phyloP scores from a whole-genome alignment of 2,888 invertebrate genomes.

The Drosophila mayaguana region DNA sequence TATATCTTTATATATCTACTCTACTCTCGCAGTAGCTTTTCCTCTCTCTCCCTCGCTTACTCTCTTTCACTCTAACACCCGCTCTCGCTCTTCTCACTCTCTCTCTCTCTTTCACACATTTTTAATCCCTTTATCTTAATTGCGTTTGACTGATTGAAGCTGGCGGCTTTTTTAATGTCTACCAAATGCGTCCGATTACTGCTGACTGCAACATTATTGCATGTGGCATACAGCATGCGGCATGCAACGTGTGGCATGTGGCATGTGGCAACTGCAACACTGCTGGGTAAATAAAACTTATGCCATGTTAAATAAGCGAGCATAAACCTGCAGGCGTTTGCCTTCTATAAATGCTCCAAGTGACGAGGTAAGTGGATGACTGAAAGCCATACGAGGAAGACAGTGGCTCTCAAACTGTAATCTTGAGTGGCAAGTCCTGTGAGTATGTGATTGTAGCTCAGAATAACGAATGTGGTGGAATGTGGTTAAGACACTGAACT shows the following conservation, averaged over 20 bases:
- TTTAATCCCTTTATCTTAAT: slow-evolving; percentile 61
- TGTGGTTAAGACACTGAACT: no score
- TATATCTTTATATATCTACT: background rate
- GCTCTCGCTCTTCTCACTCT: background rate
- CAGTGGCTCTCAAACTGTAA: background rate
- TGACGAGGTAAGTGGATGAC: no score
- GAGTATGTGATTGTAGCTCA: background rate
- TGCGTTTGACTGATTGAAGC: slow-evolving; percentile 70
- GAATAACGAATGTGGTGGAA: no score
- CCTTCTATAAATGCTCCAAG: background rate
- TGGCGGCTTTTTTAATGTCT: slow-evolving; percentile 52
- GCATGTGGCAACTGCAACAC: background rate
- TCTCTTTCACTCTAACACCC: background rate
- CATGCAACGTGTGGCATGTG: background rate
- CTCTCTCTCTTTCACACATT: background rate
- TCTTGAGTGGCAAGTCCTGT: no score
- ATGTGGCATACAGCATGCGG: slow-evolving; percentile 9
- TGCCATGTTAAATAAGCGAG: slow-evolving; percentile 8
- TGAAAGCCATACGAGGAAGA: background rate
- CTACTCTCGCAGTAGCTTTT: background rate
- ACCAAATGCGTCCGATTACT: slow-evolving; percentile 17
- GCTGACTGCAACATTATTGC: slow-evolving; percentile 8
- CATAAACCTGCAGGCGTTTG: background rate
- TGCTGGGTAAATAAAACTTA: background rate
- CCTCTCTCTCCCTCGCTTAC: background rate